phyloP scores from a whole-genome alignment of 2,797 vertebrate genomes.

The Siniperca undulata region DNA sequence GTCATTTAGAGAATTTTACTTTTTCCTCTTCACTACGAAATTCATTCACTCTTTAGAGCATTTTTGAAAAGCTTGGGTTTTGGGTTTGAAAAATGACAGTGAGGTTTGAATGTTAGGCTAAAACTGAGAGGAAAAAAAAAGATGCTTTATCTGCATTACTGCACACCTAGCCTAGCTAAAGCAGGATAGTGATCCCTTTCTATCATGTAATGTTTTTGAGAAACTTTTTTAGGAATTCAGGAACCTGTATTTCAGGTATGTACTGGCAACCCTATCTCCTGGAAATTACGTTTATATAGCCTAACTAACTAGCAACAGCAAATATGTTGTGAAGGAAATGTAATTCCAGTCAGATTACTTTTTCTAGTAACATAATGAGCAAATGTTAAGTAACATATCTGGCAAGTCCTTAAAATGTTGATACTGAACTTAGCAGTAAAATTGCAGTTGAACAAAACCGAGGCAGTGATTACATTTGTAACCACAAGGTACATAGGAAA shows the following conservation, averaged over 20 bases:
- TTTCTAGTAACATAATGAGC: background rate
- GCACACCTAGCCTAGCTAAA: background rate
- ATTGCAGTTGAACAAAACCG: background rate
- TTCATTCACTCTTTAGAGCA: background rate
- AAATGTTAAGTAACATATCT: too few relatives aligned
- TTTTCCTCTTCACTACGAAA: too few relatives aligned
- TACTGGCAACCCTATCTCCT: background rate
- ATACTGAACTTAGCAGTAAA: too few relatives aligned
- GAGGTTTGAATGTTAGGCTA: too few relatives aligned
- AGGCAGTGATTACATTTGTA: background rate
- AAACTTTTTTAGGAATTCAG: background rate
- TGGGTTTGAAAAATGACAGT: background rate
- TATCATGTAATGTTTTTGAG: background rate
- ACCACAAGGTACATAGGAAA: background rate
- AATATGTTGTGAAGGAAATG: background rate
- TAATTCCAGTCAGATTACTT: too few relatives aligned
- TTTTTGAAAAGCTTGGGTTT: background rate
- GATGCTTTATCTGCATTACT: too few relatives aligned
- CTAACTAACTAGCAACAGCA: background rate
- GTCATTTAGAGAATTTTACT: too few relatives aligned
- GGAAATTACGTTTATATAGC: background rate
- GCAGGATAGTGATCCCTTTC: background rate
- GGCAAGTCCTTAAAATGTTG: background rate
- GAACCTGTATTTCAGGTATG: background rate
- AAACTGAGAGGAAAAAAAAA: too few relatives aligned